phyloP scores from a whole-genome alignment of 2,797 vertebrate species.

The Pantherophis vulpinus region DNA sequence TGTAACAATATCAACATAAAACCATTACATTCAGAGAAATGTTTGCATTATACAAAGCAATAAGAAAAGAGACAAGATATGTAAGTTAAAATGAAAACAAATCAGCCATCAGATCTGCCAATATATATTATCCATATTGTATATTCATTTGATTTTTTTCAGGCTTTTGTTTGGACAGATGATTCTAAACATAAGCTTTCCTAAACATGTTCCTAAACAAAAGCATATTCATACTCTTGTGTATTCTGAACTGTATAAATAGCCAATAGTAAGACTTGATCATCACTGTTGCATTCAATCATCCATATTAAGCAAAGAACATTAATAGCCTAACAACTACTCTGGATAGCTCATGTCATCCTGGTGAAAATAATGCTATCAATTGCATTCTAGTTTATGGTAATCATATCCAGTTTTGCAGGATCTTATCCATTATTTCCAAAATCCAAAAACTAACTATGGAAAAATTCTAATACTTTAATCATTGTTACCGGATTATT shows the following conservation, averaged over 20 bases:
- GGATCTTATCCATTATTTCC: background rate
- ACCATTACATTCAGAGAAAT: background rate
- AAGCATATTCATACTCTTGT: background rate
- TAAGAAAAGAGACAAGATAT: background rate
- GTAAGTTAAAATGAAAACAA: background rate
- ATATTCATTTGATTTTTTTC: background rate
- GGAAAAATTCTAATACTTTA: conserved; percentile 35
- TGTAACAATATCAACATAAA: background rate
- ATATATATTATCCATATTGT: background rate
- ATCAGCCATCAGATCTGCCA: background rate
- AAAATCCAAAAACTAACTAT: conserved; percentile 13
- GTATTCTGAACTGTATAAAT: background rate
- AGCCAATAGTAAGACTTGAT: background rate
- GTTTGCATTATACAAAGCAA: background rate
- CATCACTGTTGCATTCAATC: background rate
- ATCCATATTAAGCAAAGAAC: background rate
- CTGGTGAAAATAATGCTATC: background rate
- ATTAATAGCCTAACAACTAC: background rate
- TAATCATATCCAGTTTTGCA: background rate
- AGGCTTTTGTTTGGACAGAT: background rate
- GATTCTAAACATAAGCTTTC: background rate
- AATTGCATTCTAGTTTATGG: background rate
- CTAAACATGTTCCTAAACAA: background rate
- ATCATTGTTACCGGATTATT: conserved; percentile 50
- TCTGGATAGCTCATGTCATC: rapidly evolving